A percentile compares a stretch with the other conserved stretches of the same genome.
These are phyloP conservation scores for Cinclus cinclus DNA, from an alignment of 2,113 vertebrate genomes.

Conservation along the genomic window DNA sequence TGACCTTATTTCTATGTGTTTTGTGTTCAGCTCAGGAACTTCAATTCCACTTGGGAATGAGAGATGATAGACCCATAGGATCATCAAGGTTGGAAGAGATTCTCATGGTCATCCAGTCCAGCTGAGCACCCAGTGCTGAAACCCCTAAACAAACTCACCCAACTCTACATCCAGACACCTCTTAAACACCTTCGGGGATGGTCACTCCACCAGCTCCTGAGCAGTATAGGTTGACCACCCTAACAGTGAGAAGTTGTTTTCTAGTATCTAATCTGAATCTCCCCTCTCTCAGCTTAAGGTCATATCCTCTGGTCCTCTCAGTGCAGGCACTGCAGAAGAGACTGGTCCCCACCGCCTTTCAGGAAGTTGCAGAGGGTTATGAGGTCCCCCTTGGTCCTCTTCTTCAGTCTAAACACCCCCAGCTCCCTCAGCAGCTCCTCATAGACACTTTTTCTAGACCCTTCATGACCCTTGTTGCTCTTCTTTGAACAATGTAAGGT, in stretches of 20 bases:
- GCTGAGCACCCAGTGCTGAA: accelerated
- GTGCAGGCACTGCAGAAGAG: background rate
- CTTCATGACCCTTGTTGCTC: background rate
- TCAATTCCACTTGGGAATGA: background rate
- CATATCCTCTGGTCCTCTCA: background rate
- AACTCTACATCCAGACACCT: background rate
- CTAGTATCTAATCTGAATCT: background rate
- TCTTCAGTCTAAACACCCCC: background rate
- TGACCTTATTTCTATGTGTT: background rate
- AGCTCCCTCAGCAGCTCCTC: background rate
- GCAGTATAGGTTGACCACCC: background rate
- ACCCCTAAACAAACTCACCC: background rate
- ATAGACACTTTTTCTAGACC: background rate
- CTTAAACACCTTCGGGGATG: background rate
- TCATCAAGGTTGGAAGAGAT: background rate
- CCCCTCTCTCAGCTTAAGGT: too few species aligned
- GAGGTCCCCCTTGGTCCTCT: background rate
- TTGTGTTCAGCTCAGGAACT: background rate
- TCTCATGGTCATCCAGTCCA: background rate
- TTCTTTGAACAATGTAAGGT: background rate
- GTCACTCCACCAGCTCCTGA: background rate
- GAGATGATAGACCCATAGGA: background rate
- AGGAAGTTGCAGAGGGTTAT: background rate
- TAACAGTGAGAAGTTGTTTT: background rate
- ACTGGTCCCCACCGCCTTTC: background rate